These are phyloP conservation scores for Hydropsyche betteni DNA, from an alignment of 2,888 invertebrate genomes.

Conservation along the genomic window DNA sequence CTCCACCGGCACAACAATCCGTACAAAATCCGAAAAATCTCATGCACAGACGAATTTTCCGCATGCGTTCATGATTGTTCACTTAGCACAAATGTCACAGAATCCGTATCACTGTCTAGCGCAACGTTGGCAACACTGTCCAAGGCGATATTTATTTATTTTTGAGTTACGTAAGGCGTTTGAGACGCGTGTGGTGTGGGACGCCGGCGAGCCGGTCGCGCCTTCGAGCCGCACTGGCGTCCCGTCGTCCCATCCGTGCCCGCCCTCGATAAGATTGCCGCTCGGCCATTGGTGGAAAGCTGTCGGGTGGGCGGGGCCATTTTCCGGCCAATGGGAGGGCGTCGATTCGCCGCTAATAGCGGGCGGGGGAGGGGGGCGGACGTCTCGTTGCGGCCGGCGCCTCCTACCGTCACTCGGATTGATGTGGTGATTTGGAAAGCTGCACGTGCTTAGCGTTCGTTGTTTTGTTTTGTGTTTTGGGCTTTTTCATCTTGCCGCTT, in stretches of 20 bases:
- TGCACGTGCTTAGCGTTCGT: constrained; percentile 3
- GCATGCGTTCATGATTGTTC: too few species aligned
- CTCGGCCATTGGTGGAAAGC: constrained; percentile 57
- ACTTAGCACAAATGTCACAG: too few species aligned
- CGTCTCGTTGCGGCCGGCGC: not conserved
- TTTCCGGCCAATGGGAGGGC: constrained; percentile 39
- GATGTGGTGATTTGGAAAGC: constrained; percentile 35
- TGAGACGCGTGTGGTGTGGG: constrained; percentile 36
- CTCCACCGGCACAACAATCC: too few species aligned
- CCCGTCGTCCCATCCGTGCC: constrained; percentile 41
- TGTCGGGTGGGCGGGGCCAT: constrained; percentile 58
- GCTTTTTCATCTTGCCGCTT: not conserved
- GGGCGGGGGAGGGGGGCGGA: not conserved
- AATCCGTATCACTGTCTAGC: too few species aligned
- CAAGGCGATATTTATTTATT: too few species aligned
- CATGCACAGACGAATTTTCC: too few species aligned
- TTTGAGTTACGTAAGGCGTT: too few species aligned
- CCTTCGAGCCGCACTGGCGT: constrained; percentile 52
- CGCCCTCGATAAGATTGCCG: constrained; percentile 46
- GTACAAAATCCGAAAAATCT: too few species aligned
- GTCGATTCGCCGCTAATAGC: not conserved
- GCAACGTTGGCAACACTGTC: too few species aligned
- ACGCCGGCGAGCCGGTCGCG: constrained; percentile 57
- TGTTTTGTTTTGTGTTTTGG: constrained; percentile 11
- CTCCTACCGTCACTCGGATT: constrained; percentile 19